phyloP scores from a whole-genome alignment of 2,113 vertebrate genomes.

The Perognathus longimembris region DNA sequence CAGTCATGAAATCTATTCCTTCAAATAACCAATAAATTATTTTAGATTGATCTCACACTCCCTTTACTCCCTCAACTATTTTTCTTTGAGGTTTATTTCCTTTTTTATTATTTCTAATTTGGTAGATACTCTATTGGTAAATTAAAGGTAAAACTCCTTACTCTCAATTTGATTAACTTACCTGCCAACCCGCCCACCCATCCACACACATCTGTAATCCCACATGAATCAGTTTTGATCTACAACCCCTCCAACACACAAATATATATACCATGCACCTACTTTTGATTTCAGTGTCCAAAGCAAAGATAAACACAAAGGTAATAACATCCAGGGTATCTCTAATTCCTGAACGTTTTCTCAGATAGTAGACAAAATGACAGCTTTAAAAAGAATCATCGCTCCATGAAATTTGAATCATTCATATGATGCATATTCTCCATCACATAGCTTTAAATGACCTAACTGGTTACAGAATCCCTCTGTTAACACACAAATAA shows the following conservation, averaged over 20 bases:
- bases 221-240: background rate
- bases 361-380: background rate
- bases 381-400: background rate
- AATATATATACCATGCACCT: too few species aligned
- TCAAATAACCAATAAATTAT: background rate
- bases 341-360: background rate
- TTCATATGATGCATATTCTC: conserved; percentile 14
- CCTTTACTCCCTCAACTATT: background rate
- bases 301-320: conserved; percentile 22
- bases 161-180: background rate
- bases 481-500: background rate
- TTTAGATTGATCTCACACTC: background rate
- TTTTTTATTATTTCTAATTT: background rate
- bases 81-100: background rate
- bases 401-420: background rate
- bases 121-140: background rate
- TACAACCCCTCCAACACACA: background rate
- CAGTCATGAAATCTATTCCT: background rate
- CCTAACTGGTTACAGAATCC: conserved; percentile 26
- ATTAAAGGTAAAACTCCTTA: background rate
- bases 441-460: background rate
- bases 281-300: background rate
- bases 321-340: too few species aligned
- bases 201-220: background rate
- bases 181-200: background rate